Percentiles rank a stretch among this genome's conserved stretches.
These are phyloP conservation scores for Conus ventricosus DNA, from an alignment of 1,140 invertebrate species.

Conservation along the genomic window DNA sequence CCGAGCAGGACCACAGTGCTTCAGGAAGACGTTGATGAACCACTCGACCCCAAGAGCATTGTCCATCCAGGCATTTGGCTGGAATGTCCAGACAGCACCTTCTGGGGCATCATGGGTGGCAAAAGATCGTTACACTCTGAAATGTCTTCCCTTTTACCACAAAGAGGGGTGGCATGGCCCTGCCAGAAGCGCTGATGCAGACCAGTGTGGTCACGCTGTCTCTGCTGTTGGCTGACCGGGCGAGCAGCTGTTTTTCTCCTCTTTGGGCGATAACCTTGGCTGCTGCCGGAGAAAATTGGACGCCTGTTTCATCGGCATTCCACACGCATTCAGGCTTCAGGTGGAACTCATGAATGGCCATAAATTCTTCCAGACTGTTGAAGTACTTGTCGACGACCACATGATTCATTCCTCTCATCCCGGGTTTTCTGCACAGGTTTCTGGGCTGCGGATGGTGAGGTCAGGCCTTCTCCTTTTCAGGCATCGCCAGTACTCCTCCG, in stretches of 20 bases:
- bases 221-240: not conserved
- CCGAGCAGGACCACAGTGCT: constrained; percentile 42
- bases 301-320: constrained; percentile 38
- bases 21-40: constrained; percentile 51
- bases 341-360: no score
- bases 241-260: constrained; percentile 37
- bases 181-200: constrained; percentile 42
- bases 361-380: no score
- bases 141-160: constrained; percentile 46
- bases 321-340: constrained; percentile 2
- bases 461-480: no score
- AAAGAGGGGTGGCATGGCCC: constrained; percentile 44
- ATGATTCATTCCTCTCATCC: no score
- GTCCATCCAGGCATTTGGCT: constrained; percentile 47
- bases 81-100: constrained; percentile 40
- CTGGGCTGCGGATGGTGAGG: no score
- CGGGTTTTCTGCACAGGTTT: no score
- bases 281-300: constrained; percentile 26
- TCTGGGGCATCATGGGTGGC: constrained; percentile 29
- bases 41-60: constrained; percentile 40
- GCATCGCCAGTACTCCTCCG: no score
- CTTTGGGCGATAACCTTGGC: constrained; percentile 27
- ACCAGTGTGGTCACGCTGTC: constrained; percentile 41
- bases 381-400: no score
- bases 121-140: constrained; percentile 34